phyloP scores from a whole-genome alignment of 2,113 vertebrate species.

The Heliornis fulica region DNA sequence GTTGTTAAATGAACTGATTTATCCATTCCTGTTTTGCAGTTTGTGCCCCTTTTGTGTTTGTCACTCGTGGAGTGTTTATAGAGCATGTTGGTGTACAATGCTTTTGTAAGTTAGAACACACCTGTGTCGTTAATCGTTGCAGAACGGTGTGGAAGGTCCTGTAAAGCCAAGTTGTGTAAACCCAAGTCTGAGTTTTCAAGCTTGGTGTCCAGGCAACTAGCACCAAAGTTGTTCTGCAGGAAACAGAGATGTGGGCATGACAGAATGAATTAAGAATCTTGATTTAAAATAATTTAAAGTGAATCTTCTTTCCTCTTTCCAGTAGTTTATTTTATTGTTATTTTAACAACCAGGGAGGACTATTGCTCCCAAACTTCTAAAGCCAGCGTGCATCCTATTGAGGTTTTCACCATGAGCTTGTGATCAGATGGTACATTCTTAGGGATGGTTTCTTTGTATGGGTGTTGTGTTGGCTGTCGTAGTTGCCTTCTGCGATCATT shows the following conservation, averaged over 20 bases:
- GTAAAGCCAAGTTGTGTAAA: neutral
- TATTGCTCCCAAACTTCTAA: neutral
- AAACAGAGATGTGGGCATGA: neutral
- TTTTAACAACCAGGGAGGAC: neutral
- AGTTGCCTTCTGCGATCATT: neutral
- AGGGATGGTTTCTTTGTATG: neutral
- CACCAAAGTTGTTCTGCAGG: neutral
- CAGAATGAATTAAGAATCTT: neutral
- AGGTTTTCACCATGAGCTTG: neutral
- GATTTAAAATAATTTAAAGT: neutral
- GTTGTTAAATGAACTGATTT: neutral
- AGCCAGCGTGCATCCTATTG: neutral
- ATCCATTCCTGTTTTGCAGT: fast-evolving
- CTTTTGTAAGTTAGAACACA: fast-evolving
- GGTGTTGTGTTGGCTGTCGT: neutral
- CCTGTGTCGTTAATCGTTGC: neutral
- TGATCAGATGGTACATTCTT: neutral
- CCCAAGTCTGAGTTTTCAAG: neutral
- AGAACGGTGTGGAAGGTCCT: no score
- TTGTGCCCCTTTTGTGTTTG: neutral
- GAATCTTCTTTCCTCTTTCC: neutral
- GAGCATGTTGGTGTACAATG: fast-evolving
- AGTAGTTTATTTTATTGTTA: neutral
- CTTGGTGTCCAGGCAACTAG: neutral
- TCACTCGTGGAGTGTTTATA: fast-evolving